Conservation (phyloP, 2,113 vertebrate genomes). For the Plestiodon gilberti region DNA sequence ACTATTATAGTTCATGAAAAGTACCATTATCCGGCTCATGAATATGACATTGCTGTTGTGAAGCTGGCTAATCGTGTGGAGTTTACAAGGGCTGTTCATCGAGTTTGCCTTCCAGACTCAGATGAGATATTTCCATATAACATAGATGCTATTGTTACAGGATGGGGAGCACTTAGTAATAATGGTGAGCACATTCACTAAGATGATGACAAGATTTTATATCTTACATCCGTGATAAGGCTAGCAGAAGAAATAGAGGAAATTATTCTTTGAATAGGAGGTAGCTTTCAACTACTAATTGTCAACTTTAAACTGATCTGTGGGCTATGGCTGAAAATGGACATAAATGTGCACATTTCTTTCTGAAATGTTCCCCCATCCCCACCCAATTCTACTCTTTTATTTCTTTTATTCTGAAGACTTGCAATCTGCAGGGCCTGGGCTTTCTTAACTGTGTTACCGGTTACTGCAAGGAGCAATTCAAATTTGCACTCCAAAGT, state of each 20-base stretch:
- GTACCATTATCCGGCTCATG: conserved; percentile 79
- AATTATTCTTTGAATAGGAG: neutral
- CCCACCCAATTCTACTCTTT: neutral
- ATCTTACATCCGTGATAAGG: neutral
- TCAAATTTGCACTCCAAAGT: too few species aligned
- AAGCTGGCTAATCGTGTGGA: conserved; percentile 80
- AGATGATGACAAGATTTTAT: neutral
- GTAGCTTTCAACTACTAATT: neutral
- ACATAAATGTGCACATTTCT: neutral
- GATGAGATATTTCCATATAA: conserved; percentile 74
- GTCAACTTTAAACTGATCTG: neutral
- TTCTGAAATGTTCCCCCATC: too few species aligned
- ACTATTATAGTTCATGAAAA: conserved; percentile 83
- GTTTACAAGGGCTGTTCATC: conserved; percentile 76
- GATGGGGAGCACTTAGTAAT: conserved; percentile 84
- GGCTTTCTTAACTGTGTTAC: too few species aligned
- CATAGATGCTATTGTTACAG: conserved; percentile 79
- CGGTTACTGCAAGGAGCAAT: too few species aligned
- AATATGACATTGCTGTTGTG: conserved; percentile 90
- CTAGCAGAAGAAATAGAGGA: neutral
- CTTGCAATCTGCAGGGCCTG: neutral
- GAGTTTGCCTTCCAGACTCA: conserved; percentile 84
- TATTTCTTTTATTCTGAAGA: neutral
- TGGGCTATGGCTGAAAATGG: neutral
- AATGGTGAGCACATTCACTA: conserved; percentile 65